These are phyloP conservation scores for Cariama cristata DNA, from an alignment of 2,113 vertebrate species.

Conservation along the genomic window DNA sequence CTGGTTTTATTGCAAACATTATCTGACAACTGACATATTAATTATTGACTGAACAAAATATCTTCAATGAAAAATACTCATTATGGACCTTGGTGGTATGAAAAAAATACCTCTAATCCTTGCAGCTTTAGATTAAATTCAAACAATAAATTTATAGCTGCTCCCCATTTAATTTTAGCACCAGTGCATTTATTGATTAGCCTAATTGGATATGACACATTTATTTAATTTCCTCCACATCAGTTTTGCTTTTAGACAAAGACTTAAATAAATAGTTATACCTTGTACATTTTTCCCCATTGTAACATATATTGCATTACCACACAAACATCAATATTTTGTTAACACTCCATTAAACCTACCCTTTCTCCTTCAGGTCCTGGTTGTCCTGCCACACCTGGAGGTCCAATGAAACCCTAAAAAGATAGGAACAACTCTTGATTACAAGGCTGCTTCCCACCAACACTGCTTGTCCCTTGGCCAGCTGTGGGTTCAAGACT, in stretches of 20 bases:
- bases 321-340: not conserved
- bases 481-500: not conserved
- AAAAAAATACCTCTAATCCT: not conserved
- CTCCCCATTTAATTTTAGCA: not conserved
- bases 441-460: not conserved
- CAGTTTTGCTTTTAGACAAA: not conserved
- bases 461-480: not conserved
- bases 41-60: not conserved
- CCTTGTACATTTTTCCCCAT: not conserved
- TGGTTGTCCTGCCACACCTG: conserved; percentile 86
- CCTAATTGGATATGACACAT: not conserved
- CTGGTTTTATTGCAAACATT: not conserved
- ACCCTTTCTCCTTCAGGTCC: conserved; percentile 94
- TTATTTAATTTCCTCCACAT: not conserved
- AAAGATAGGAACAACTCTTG: conserved; percentile 3
- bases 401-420: conserved; percentile 96
- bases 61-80: not conserved
- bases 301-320: not conserved
- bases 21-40: not conserved
- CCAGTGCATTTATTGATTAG: not conserved
- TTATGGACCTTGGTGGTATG: not conserved
- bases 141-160: not conserved
- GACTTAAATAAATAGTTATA: not conserved
- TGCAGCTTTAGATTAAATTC: not conserved
- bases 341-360: conserved; percentile 50